phyloP scores from a whole-genome alignment of 2,113 vertebrate genomes.

The Ceyx margarethae region DNA sequence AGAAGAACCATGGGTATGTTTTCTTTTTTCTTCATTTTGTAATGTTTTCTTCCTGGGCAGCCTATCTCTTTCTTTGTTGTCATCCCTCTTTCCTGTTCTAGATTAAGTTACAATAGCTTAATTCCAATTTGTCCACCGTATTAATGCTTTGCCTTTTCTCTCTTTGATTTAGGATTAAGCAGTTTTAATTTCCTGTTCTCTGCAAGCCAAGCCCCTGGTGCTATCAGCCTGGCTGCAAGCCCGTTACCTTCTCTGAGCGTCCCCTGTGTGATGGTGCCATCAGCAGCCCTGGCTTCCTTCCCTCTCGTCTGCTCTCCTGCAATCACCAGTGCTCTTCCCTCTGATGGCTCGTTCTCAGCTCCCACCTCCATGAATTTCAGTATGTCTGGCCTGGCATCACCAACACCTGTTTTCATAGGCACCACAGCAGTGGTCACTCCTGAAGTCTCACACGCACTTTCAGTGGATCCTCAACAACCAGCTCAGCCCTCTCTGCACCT shows the following conservation, averaged over 20 bases:
- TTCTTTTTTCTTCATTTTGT: background rate
- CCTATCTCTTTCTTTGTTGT: background rate
- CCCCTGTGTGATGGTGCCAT: conserved; percentile 86
- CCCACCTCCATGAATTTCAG: conserved; percentile 69
- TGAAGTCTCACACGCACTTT: background rate
- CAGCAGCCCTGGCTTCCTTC: conserved; percentile 78
- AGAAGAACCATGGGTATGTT: background rate
- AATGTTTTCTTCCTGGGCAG: background rate
- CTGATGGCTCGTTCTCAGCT: conserved; percentile 53
- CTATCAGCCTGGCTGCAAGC: conserved; percentile 60
- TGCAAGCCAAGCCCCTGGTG: conserved; percentile 69
- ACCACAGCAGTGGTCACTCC: conserved; percentile 59
- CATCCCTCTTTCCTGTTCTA: background rate
- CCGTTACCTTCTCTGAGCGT: conserved; percentile 77
- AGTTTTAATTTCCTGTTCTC: conserved; percentile 83
- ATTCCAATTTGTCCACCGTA: background rate
- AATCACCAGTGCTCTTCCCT: background rate
- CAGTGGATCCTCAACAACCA: conserved; percentile 42
- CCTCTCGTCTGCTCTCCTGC: conserved; percentile 79
- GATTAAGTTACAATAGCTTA: background rate
- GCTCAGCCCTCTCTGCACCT: conserved; percentile 22
- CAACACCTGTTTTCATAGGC: conserved; percentile 76
- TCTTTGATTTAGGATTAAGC: conserved; percentile 73
- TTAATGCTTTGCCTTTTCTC: conserved; percentile 3
- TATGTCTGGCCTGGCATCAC: conserved; percentile 72